These are phyloP conservation scores for Brachyptera risi DNA, from an alignment of 2,888 invertebrate species.

Conservation along the genomic window DNA sequence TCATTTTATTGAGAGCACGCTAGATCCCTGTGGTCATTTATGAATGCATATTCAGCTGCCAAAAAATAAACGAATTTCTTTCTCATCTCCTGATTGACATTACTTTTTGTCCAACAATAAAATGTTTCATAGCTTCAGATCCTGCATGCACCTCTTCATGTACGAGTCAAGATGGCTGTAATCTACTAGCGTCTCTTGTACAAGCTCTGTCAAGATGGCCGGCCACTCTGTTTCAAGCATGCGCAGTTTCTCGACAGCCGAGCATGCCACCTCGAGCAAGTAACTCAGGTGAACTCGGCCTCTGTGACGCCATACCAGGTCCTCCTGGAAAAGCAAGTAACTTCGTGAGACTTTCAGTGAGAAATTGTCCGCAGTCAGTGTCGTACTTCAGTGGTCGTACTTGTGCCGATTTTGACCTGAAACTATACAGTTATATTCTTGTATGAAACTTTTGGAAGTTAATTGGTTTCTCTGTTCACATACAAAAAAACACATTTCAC, in stretches of 20 bases:
- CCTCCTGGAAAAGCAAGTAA: constrained; percentile 51
- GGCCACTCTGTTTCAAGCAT: constrained; percentile 75
- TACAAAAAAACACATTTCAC: too few relatives aligned
- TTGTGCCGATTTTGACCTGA: too few relatives aligned
- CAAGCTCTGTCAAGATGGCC: constrained; percentile 67
- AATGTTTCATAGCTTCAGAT: constrained; percentile 28
- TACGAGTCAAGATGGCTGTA: constrained; percentile 78
- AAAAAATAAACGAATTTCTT: too few relatives aligned
- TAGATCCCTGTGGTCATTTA: too few relatives aligned
- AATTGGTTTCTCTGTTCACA: too few relatives aligned
- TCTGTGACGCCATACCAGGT: constrained; percentile 66
- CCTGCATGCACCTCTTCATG: constrained; percentile 56
- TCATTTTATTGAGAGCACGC: too few relatives aligned
- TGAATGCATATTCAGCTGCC: too few relatives aligned
- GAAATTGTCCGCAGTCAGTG: background rate
- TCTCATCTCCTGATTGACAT: too few relatives aligned
- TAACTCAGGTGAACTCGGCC: constrained; percentile 66
- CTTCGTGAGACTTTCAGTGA: background rate
- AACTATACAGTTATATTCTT: too few relatives aligned
- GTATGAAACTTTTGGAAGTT: too few relatives aligned
- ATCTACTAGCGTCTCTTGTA: constrained; percentile 72
- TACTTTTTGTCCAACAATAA: too few relatives aligned
- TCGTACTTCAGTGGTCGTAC: too few relatives aligned
- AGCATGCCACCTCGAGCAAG: constrained; percentile 68
- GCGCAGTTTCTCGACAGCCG: constrained; percentile 71